Evolutionary conservation across 2,888 invertebrate genomes (phyloP), one percentile per base, ranked within the genome.

Genomic region (Cetonia aurata): DNA sequence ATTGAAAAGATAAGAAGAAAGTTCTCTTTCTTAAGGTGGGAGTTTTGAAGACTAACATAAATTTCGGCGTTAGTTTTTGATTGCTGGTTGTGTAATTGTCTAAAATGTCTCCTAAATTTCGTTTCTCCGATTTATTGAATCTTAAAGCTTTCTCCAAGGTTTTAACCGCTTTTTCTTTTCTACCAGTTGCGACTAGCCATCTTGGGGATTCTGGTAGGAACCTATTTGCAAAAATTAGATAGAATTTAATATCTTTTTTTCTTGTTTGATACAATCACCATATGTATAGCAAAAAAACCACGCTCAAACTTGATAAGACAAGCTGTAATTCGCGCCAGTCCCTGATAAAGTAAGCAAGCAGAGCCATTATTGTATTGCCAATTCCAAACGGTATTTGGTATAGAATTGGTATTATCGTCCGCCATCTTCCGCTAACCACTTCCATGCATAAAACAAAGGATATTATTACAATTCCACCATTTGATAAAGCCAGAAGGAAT

Each of bases 401-500:
- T n/a, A 90, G 73, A 48, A 90, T 87, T 10, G 90, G 89, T 66
- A 90, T 85, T 65, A 86, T 85, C 3, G 88, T 88, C 42, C 90
- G 84, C 87, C 88, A 90, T 81, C 87, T 87, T 46, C 89, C 89
- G 67, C 89, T 88, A 31, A 90, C 90, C 31, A 87, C 87, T 85
- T 89, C 89, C 87, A 89, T 87, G 80, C 89, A 89, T 75, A 91
- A 83, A 1, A 92, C 90, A 79, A 91, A 91, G 0, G 91, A 90
- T 75, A 89, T 88, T 15, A 90, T 88, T 73, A 88, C 87, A 33
- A 89, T 87, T 3, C 91, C 91, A 69, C 90, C 90, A 75, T 88
- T 88, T 6, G 88, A 88, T 68, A 90, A 79, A 1, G 89, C 90
- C 71, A 89, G 79, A 19, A 89, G 75, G 77, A 90, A 89, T 83